These are phyloP conservation scores for Branchipolynoe longqiensis DNA, from an alignment of 2,888 invertebrate species.

Conservation along the genomic window DNA sequence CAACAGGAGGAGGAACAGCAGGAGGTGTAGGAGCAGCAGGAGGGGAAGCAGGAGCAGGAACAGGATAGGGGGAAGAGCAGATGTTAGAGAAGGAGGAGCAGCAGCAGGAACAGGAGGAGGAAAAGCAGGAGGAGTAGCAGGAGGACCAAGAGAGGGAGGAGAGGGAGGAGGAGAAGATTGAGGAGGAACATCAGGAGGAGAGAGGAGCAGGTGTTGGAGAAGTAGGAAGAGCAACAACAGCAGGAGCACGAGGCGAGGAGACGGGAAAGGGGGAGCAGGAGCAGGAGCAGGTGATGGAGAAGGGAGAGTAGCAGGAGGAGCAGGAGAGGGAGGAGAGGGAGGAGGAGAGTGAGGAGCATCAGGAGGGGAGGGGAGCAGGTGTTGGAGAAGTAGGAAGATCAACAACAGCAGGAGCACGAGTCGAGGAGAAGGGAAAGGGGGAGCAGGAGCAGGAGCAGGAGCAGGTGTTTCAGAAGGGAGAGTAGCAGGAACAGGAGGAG, in stretches of 20 bases:
- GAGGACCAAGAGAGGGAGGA: neutral
- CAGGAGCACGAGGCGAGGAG: neutral
- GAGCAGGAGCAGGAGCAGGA: slow-evolving; percentile 49
- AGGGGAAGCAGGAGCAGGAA: too few relatives aligned
- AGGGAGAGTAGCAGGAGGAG: neutral
- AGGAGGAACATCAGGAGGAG: neutral
- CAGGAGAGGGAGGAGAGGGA: slow-evolving; percentile 4
- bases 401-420: neutral
- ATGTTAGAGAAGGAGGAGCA: neutral
- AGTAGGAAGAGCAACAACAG: neutral
- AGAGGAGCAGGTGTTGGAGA: slow-evolving; percentile 4
- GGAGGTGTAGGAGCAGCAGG: too few relatives aligned
- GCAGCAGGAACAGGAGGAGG: neutral
- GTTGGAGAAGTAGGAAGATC: neutral
- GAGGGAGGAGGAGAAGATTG: neutral
- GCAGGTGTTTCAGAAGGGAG: neutral
- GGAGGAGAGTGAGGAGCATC: neutral
- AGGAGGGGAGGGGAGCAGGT: neutral
- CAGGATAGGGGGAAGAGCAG: neutral
- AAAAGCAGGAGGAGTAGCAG: neutral
- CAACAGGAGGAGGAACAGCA: too few relatives aligned
- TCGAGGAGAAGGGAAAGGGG: neutral
- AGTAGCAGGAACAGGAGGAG: too few relatives aligned
- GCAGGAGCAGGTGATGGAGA: neutral
- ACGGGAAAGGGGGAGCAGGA: neutral